Base-by-base conservation (phyloP, 2,797 vertebrate genomes). In the Leontopithecus rosalia region DNA sequence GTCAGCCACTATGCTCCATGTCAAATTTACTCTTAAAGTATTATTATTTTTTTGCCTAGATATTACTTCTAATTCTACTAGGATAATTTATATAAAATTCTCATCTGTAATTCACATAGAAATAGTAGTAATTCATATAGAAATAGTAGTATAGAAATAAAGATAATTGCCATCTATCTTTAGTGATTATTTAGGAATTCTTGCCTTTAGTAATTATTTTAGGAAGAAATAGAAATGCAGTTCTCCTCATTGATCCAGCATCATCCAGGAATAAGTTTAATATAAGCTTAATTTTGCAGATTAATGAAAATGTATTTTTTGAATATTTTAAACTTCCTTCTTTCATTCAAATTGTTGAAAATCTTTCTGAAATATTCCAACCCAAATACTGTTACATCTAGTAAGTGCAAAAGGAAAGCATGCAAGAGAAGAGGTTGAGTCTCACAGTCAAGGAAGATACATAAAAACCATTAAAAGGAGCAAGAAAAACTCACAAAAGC, bases 151-250 rank as follows among this genome's bases (percentile, higher is more conserved):
- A n/a, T 67, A n/a, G 33, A 67, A 67, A 67, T 90, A 61, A 86
- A 84, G 70, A 48, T 76, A 58, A 77, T 14, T 73, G 15, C 30
- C 10, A 64, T 61, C 10, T 89, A 26, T 81, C 15, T 92, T 86
- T 67, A 55, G 39, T 67, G 84, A 88, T 84, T 92, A 83, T 52
- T 88, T 85, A 57, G 39, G 80, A 72, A 81, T 36, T 76, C 17
- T 81, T 91, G 87, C 30, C 15, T 43, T 76, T 94, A 83, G 48
- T 91, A 83, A 90, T 92, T 80, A 67, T 67, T 75, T 95, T 76
- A 80, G 36, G 20, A 92, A 90, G 58, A 91, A 82, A 82, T 1
- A 73, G 85, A 93, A 83, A 80, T 80, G 58, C 2, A 24, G 2
- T 41, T 89, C 48, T 28, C 9, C 11, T 52, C 75, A 80, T 7